These are phyloP conservation scores for Ecdyonurus torrentis DNA, from an alignment of 2,888 invertebrate genomes.

Conservation along the genomic window DNA sequence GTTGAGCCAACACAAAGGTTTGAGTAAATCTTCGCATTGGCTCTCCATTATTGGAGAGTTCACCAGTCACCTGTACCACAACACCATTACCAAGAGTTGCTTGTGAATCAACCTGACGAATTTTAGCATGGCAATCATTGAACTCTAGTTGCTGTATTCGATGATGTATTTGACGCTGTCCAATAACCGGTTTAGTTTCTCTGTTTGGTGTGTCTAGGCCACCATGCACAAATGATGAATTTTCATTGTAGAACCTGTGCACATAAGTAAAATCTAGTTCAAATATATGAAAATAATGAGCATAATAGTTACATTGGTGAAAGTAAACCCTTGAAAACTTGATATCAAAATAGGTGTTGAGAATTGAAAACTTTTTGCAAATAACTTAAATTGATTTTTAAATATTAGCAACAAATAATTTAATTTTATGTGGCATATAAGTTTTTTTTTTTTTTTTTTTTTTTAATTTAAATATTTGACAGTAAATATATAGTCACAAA, in stretches of 20 bases:
- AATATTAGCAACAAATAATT: too few relatives aligned
- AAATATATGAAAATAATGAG: slow-evolving; percentile 9
- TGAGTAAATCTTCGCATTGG: slow-evolving; percentile 97
- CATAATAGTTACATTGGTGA: slow-evolving; percentile 3
- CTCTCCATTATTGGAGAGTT: slow-evolving; percentile 88
- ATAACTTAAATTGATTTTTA: too few relatives aligned
- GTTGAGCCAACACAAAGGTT: slow-evolving; percentile 90
- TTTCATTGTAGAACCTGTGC: slow-evolving; percentile 83
- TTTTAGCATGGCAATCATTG: slow-evolving; percentile 94
- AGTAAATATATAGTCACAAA: too few relatives aligned
- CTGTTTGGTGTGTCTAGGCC: slow-evolving; percentile 69
- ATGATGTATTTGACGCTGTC: slow-evolving; percentile 89
- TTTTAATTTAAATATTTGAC: too few relatives aligned
- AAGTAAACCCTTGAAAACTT: too few relatives aligned
- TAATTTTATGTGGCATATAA: too few relatives aligned
- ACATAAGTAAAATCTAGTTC: slow-evolving; percentile 8
- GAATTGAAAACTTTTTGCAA: too few relatives aligned
- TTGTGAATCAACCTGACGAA: slow-evolving; percentile 90
- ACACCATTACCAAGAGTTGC: slow-evolving; percentile 87
- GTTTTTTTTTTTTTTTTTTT: too few relatives aligned
- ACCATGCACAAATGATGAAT: slow-evolving; percentile 92
- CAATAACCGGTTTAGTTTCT: slow-evolving; percentile 68
- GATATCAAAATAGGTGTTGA: too few relatives aligned
- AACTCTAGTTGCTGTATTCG: slow-evolving; percentile 91
- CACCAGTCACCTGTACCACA: slow-evolving; percentile 94